Base-by-base conservation (phyloP, 2,797 vertebrate species). In the Dryobates pubescens region DNA sequence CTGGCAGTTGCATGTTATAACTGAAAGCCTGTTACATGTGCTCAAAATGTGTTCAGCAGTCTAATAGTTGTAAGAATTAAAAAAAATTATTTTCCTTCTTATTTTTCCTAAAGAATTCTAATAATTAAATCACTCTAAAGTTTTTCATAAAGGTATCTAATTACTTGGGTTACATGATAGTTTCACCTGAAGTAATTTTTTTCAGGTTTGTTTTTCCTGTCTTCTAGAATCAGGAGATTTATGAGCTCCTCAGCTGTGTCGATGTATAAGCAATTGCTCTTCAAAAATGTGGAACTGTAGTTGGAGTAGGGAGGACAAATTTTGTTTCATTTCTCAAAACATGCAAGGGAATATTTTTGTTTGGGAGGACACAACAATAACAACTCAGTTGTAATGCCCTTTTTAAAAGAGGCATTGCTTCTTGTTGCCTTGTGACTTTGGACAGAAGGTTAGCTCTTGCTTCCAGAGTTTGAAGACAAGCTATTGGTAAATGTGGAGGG, bases 301-400 rank as follows among this genome's bases (percentile, higher is more conserved):
- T 9, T 43, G 36, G 32, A 59, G 19, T 34, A 76, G 32, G 29
- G 26, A 70, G 61, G 32, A 45, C 15, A 57, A 5, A 38, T 32
- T 36, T 41, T 22, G 6, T 7, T 71, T 65, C 24, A 34, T 56
- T 76, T 74, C 36, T 78, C 20, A 64, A 64, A 58, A 45, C 1
- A 3, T 4, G 3, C 45, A 65, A 17, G 24, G 22, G n/a, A 68
- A 1, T 80, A 3, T 63, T 82, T 65, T 68, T 7, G 1, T 45
- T n/a, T 61, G 38, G n/a, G 38, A 65, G 29, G 15, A 11, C 26
- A 7, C 0, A 0, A 23, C n/a, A 29, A 2, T 45, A 34, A 32
- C 34, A 41, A 43, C 38, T 49, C n/a, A 32, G 20, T 30, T 43
- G 49, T 51, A 22, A 47, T n/a, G 64, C 29, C 32, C 13, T 72